phyloP scores from a whole-genome alignment of 2,888 invertebrate species.

The Nephrocerus scutellatus region DNA sequence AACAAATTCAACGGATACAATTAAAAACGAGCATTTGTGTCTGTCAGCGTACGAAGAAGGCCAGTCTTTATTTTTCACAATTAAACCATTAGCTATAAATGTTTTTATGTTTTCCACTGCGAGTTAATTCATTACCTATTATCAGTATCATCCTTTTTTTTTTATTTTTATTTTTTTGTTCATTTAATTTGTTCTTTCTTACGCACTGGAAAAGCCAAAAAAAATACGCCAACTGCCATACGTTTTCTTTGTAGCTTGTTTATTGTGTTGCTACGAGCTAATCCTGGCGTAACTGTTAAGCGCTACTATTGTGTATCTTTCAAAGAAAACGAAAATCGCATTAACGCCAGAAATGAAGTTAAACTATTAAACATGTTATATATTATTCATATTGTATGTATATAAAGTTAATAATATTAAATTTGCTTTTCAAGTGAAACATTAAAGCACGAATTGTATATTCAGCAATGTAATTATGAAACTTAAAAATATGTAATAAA shows the following conservation, averaged over 20 bases:
- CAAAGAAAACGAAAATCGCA: conserved; percentile 23
- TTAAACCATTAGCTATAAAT: too few species aligned
- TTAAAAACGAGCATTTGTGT: conserved; percentile 27
- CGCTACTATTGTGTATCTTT: conserved; percentile 42
- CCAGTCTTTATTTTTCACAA: too few species aligned
- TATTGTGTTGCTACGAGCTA: conserved; percentile 11
- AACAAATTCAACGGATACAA: conserved; percentile 40
- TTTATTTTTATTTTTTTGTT: conserved; percentile 7
- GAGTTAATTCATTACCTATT: too few species aligned
- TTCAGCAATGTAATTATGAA: too few species aligned
- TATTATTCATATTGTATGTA: conserved; percentile 2
- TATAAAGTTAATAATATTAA: conserved; percentile 13
- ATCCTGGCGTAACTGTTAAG: conserved; percentile 31
- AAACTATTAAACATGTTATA: conserved; percentile 10
- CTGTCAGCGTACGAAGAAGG: too few species aligned
- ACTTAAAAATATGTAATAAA: conserved; percentile 35
- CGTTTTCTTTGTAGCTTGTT: conserved; percentile 20
- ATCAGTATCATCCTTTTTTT: conserved; percentile 2
- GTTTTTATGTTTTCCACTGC: too few species aligned
- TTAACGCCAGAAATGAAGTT: too few species aligned
- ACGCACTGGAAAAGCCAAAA: conserved; percentile 5
- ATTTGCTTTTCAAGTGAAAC: conserved; percentile 14
- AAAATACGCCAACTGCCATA: conserved; percentile 14
- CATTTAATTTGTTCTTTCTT: conserved; percentile 18
- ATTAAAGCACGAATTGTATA: too few species aligned